These are phyloP conservation scores for Nasonia vitripennis DNA, from an alignment of 1,140 invertebrate species.

Conservation along the genomic window DNA sequence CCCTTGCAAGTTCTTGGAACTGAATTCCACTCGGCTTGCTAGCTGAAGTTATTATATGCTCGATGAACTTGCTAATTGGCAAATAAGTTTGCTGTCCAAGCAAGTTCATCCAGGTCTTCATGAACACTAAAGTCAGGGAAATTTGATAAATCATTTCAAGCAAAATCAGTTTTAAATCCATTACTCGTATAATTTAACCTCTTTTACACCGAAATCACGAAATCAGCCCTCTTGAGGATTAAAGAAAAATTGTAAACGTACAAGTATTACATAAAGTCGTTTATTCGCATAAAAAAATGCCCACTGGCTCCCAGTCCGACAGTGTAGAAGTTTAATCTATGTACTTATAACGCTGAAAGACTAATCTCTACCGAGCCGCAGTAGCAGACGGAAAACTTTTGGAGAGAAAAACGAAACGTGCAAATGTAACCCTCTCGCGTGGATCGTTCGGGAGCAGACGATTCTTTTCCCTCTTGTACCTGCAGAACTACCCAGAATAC, in stretches of 20 bases:
- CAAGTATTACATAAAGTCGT: too few relatives aligned
- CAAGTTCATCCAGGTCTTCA: neutral
- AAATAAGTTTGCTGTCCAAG: neutral
- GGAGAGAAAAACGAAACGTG: neutral
- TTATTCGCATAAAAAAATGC: too few relatives aligned
- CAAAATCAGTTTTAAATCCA: too few relatives aligned
- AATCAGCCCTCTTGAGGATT: too few relatives aligned
- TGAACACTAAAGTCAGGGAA: neutral
- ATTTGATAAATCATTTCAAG: too few relatives aligned
- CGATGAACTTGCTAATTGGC: neutral
- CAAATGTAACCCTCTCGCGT: neutral
- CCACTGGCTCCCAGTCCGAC: too few relatives aligned
- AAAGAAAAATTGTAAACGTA: too few relatives aligned
- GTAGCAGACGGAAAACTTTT: constrained; percentile 34
- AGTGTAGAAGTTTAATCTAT: too few relatives aligned
- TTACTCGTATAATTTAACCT: neutral
- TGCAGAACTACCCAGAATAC: neutral
- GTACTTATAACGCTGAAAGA: neutral
- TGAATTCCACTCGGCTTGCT: neutral
- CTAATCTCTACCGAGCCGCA: neutral
- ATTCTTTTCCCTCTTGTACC: neutral
- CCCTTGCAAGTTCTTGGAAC: neutral
- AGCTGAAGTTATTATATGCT: neutral
- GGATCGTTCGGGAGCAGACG: too few relatives aligned
- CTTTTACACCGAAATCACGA: neutral